Percentiles rank a stretch among this genome's conserved stretches.
Evolutionary conservation across 2,888 invertebrate genomes (phyloP).

Genomic region (Tuta absoluta): DNA sequence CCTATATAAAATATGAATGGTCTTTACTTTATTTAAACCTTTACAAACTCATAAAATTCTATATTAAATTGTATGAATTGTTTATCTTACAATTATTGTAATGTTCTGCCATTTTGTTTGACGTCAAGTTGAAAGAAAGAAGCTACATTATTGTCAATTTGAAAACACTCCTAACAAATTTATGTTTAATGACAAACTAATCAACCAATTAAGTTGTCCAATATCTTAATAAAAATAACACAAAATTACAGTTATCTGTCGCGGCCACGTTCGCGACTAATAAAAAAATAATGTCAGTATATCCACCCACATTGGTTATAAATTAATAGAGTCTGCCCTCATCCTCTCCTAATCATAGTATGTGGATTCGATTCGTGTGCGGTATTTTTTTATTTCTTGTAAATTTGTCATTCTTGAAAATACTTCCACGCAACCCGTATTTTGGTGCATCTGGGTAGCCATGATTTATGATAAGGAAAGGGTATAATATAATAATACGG

Average conservation of each 20-base stretch:
- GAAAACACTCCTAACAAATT: not conserved
- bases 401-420: constrained; percentile 57
- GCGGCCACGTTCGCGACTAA: constrained; percentile 55
- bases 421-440: constrained; percentile 59
- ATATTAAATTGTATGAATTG: too few species aligned
- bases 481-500: constrained; percentile 52
- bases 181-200: constrained; percentile 14
- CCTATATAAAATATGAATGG: too few species aligned
- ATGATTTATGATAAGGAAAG: constrained; percentile 65
- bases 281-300: constrained; percentile 75
- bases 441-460: constrained; percentile 60
- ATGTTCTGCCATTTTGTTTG: too few species aligned
- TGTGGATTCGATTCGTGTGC: constrained; percentile 76
- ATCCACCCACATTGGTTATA: constrained; percentile 81
- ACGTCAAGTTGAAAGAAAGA: too few species aligned
- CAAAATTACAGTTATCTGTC: constrained; percentile 67
- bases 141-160: too few species aligned
- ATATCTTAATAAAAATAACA: constrained; percentile 66
- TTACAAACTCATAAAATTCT: too few species aligned
- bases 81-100: too few species aligned
- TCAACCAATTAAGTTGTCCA: constrained; percentile 46
- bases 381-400: constrained; percentile 71
- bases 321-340: constrained; percentile 80
- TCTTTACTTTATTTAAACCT: too few species aligned
- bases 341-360: constrained; percentile 76